These are phyloP conservation scores for Drosophila sucinea DNA, from an alignment of 1,140 invertebrate species.

Conservation along the genomic window DNA sequence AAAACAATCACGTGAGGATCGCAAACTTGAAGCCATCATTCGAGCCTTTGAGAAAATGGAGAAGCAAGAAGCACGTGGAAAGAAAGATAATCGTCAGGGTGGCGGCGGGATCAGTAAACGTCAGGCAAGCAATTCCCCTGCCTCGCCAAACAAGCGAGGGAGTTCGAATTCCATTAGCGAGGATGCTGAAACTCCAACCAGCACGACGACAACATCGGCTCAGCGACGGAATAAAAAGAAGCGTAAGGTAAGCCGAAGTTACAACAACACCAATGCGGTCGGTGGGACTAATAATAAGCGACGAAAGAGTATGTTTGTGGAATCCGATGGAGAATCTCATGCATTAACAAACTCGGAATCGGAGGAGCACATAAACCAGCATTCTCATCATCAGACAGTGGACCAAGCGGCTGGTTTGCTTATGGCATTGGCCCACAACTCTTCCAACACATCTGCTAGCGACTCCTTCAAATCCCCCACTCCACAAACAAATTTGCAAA, in stretches of 20 bases:
- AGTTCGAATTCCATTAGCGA: conserved; percentile 63
- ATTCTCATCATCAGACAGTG: conserved; percentile 70
- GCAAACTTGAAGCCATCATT: conserved; percentile 98
- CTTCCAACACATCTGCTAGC: conserved; percentile 45
- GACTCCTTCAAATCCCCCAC: conserved; percentile 58
- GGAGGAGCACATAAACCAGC: conserved; percentile 83
- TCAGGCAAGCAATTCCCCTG: conserved; percentile 66
- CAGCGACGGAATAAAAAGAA: conserved; percentile 71
- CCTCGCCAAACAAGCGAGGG: conserved; percentile 62
- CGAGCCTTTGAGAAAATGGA: conserved; percentile 95
- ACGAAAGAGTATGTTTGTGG: conserved; percentile 85
- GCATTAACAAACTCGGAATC: conserved; percentile 85
- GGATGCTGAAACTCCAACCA: conserved; percentile 38
- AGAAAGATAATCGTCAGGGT: conserved; percentile 84
- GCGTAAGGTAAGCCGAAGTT: conserved; percentile 70
- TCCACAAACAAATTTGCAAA: conserved; percentile 28
- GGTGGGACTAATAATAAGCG: conserved; percentile 67
- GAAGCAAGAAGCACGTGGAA: conserved; percentile 88
- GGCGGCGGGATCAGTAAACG: conserved; percentile 59
- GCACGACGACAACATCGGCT: conserved; percentile 26
- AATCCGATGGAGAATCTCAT: conserved; percentile 87
- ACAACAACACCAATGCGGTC: conserved; percentile 48
- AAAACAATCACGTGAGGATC: conserved; percentile 93
- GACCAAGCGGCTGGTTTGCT: conserved; percentile 85
- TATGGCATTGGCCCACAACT: conserved; percentile 85